phyloP scores from a whole-genome alignment of 2,113 vertebrate species.

The Pachycephala philippinensis region DNA sequence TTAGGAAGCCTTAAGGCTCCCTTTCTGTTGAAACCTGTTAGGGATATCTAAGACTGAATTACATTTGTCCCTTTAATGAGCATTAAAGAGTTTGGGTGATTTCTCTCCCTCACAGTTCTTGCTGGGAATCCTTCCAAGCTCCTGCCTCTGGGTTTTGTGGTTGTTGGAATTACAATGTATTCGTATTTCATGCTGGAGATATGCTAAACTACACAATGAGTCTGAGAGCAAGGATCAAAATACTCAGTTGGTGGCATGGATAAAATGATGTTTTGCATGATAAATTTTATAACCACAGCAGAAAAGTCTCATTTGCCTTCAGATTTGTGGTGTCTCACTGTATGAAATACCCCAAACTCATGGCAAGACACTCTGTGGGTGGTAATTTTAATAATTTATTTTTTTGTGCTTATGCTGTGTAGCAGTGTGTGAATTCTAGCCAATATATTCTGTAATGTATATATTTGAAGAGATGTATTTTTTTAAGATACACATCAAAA shows the following conservation, averaged over 20 bases:
- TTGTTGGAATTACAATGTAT: neutral
- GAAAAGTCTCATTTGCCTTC: neutral
- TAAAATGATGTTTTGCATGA: neutral
- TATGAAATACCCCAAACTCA: neutral
- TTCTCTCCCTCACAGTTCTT: neutral
- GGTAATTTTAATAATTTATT: neutral
- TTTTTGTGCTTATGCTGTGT: neutral
- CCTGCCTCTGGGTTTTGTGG: constrained; percentile 11
- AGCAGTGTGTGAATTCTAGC: neutral
- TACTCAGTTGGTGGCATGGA: neutral
- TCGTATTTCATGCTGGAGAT: constrained; percentile 9
- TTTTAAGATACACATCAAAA: neutral
- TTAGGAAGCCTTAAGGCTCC: neutral
- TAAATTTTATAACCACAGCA: constrained; percentile 2
- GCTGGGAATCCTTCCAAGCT: neutral
- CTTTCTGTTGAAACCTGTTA: neutral
- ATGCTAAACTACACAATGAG: neutral
- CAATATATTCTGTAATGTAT: neutral
- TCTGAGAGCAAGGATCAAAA: constrained; percentile 3
- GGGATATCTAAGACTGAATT: neutral
- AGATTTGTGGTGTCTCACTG: neutral
- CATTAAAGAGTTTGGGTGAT: neutral
- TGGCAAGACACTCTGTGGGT: neutral
- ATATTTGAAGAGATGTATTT: neutral
- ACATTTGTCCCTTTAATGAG: neutral